phyloP scores from a whole-genome alignment of 2,888 invertebrate genomes.

The Epicampocera succincta region DNA sequence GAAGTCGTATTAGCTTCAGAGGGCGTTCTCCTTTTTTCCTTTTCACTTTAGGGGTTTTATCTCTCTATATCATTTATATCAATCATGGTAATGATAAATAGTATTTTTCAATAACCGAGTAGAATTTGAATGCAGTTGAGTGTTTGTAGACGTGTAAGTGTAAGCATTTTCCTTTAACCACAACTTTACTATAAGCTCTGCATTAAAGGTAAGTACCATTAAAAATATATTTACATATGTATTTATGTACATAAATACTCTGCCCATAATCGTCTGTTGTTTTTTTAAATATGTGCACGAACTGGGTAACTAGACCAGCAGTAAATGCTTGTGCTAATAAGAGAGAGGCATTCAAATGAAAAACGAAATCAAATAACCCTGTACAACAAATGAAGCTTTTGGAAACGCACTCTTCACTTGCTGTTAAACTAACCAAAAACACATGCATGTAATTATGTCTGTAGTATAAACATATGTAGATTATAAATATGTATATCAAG shows the following conservation, averaged over 20 bases:
- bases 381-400: neutral
- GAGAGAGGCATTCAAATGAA: conserved; percentile 72
- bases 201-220: conserved; percentile 8
- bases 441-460: too few relatives aligned
- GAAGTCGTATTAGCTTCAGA: too few relatives aligned
- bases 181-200: conserved; percentile 27
- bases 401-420: too few relatives aligned
- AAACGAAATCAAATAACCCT: conserved; percentile 71
- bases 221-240: conserved; percentile 11
- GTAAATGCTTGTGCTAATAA: neutral
- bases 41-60: too few relatives aligned
- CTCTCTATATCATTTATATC: conserved; percentile 21
- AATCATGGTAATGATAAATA: conserved; percentile 41
- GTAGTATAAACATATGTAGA: too few relatives aligned
- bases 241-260: neutral
- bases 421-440: too few relatives aligned
- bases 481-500: too few relatives aligned
- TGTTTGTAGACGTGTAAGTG: neutral
- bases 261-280: conserved; percentile 8
- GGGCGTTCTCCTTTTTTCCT: too few relatives aligned
- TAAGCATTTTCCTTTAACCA: conserved; percentile 28
- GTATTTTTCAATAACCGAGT: conserved; percentile 28
- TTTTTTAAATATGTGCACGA: neutral
- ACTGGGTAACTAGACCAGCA: neutral
- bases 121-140: conserved; percentile 30